Percentiles rank a stretch among this genome's conserved stretches.
Conservation (phyloP, 2,797 vertebrate genomes). For the Rhyacichthys aspro region DNA sequence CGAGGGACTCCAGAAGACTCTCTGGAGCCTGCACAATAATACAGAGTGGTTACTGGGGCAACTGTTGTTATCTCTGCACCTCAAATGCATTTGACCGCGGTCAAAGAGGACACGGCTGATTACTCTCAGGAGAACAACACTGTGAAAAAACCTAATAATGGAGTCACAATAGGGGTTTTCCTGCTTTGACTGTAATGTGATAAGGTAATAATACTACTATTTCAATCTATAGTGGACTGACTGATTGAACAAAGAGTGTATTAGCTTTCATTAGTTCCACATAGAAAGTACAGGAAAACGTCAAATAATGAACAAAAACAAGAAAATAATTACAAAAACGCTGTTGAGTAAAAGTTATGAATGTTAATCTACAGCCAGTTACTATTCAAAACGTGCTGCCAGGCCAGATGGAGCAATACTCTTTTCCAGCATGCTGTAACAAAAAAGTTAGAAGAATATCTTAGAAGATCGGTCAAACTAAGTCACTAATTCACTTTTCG, state of each 20-base stretch:
- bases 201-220: not conserved
- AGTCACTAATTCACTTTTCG: conserved; percentile 28
- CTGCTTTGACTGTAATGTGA: not conserved
- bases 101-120: conserved; percentile 4
- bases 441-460: conserved; percentile 20
- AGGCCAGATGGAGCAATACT: conserved; percentile 24
- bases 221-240: not conserved
- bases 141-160: not conserved
- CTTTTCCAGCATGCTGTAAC: conserved; percentile 43
- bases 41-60: conserved; percentile 18
- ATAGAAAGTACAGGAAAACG: not conserved
- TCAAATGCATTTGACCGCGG: conserved; percentile 13
- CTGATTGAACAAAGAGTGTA: too few species aligned
- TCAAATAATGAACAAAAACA: not conserved
- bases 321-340: not conserved
- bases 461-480: conserved; percentile 17
- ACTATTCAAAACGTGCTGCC: conserved; percentile 57
- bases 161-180: too few species aligned
- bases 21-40: conserved; percentile 89
- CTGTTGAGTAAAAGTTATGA: not conserved
- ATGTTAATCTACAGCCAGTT: conserved; percentile 15
- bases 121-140: not conserved
- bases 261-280: too few species aligned
- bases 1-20: conserved; percentile 97
- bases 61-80: not conserved